phyloP scores from a whole-genome alignment of 2,113 vertebrate genomes.

The Hypocryptadius cinnamomeus region DNA sequence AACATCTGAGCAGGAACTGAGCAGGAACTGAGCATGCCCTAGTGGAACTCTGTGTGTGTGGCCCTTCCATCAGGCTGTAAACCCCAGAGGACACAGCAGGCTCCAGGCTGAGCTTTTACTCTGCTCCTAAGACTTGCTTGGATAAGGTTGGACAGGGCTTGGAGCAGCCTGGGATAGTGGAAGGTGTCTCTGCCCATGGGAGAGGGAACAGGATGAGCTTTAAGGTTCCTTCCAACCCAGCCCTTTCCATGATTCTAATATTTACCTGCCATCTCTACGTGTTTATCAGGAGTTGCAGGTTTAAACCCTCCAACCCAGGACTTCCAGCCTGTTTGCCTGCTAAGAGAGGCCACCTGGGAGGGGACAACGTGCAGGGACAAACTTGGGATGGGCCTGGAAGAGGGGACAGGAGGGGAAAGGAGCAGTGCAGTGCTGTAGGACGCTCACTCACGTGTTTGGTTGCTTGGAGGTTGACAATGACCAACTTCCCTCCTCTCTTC shows the following conservation, averaged over 20 bases:
- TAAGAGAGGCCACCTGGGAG: background rate
- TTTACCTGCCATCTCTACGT: background rate
- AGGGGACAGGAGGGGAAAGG: background rate
- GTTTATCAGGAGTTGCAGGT: background rate
- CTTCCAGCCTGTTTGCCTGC: background rate
- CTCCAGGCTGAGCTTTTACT: background rate
- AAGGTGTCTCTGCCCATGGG: background rate
- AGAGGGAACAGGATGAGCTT: background rate
- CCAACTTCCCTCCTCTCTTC: slow-evolving; percentile 88
- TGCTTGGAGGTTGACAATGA: slow-evolving; percentile 91
- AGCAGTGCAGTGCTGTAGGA: background rate
- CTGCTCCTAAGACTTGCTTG: background rate
- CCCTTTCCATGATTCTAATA: background rate
- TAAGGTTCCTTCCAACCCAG: background rate
- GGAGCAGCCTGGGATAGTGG: background rate
- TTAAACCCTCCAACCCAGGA: background rate
- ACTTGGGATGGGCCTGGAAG: background rate
- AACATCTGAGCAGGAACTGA: background rate
- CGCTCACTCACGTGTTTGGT: slow-evolving; percentile 86
- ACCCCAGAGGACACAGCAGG: background rate
- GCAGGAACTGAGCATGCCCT: background rate
- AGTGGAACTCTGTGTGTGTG: background rate
- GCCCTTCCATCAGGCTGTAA: background rate
- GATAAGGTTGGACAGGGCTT: background rate
- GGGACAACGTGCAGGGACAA: background rate